Evolutionary conservation across 2,797 vertebrate species (phyloP), one percentile per base, ranked within the genome.

Genomic region (Anas bernieri): DNA sequence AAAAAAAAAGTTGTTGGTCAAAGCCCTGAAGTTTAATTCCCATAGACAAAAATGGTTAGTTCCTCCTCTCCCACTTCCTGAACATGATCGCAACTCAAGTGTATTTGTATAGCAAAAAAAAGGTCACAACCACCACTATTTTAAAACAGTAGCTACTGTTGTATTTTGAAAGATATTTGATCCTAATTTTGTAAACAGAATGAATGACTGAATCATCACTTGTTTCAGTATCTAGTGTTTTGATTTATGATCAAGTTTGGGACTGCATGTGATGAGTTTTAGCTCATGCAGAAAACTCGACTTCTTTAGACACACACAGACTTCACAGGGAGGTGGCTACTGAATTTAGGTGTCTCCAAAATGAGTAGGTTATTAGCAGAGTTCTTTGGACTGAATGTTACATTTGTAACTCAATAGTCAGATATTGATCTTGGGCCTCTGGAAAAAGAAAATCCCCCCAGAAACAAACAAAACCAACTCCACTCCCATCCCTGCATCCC

Each of bases 401-500:
- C 1, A 63, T 12, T 23, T 55, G 0, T 35, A 86, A 54, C 20
- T 11, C 56, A 39, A 12, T 2, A 18, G 17, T 22, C 10, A 73
- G 35, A 16, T 33, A 37, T 1, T 17, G 39, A 86, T 18, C 39
- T 25, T 48, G 66, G 25, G 18, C 12, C 50, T 39, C 33, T 5
- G 28, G 7, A 12, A 16, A 39, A 37, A 31, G 35, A 30, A 59
- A 59, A 12, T 50, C 9, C 37, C 25, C 17, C 55, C n/a, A 21
- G 12, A 54, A 54, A 54, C 52, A 54, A 54, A 54, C 50, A 52
- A 30, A 54, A 30, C 43, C 7, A 4, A 17, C 4, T 7, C 18
- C 17, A 3, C 2, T 5, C 4, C 3, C 8, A 17, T 2, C 7
- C 9, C 17, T 18, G 4, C 9, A 11, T 3, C 22, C 37, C 11